Conservation (phyloP, 1,140 invertebrate species). For the Manduca sexta region DNA sequence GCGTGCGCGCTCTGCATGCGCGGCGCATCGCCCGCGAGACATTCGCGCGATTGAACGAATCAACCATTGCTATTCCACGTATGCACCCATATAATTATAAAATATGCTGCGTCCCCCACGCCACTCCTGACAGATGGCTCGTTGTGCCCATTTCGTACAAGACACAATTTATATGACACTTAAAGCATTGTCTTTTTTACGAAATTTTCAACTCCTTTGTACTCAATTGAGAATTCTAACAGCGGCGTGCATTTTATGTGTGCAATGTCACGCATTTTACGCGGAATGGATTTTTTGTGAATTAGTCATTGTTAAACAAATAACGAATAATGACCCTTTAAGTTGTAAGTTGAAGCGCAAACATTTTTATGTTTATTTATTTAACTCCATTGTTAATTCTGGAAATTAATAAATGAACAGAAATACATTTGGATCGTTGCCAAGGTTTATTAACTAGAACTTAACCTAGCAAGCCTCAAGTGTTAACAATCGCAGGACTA, state of each 20-base stretch:
- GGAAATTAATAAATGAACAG: neutral
- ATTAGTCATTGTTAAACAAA: conserved; percentile 51
- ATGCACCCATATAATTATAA: conserved; percentile 55
- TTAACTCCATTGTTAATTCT: neutral
- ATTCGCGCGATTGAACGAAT: conserved; percentile 46
- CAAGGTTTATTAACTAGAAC: no score
- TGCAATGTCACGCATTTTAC: conserved; percentile 58
- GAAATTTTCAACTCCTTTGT: conserved; percentile 42
- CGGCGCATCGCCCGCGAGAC: conserved; percentile 37
- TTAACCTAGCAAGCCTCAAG: no score
- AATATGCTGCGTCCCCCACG: conserved; percentile 43
- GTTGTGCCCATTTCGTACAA: conserved; percentile 47
- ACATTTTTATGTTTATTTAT: conserved; percentile 30
- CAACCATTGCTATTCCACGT: conserved; percentile 45
- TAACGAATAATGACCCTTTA: conserved; percentile 37
- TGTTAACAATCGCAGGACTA: no score
- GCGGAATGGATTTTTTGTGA: conserved; percentile 58
- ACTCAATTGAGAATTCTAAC: conserved; percentile 49
- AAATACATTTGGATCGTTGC: neutral
- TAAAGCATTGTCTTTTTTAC: conserved; percentile 58
- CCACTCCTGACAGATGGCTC: conserved; percentile 51
- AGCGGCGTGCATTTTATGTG: conserved; percentile 45
- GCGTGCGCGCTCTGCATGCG: conserved; percentile 39
- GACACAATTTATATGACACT: conserved; percentile 54
- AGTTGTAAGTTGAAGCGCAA: conserved; percentile 13